Evolutionary conservation across 2,797 vertebrate genomes (phyloP).

Genomic region (Alosa sapidissima): DNA sequence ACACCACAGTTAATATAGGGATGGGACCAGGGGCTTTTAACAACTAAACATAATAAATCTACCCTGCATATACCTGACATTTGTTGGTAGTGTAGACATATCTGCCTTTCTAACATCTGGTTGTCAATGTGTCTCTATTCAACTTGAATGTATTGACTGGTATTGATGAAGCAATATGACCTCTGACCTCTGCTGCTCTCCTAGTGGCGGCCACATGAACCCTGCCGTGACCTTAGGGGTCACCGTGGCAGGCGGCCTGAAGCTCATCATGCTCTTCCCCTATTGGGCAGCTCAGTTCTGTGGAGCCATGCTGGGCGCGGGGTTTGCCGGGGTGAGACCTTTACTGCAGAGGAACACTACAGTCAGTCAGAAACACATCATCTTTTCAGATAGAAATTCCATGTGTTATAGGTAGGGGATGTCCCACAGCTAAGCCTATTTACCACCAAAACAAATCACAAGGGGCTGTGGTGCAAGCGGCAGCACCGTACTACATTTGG

Average conservation of each 20-base stretch:
- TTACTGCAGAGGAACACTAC: background rate
- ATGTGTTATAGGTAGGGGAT: too few relatives aligned
- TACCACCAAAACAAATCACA: too few relatives aligned
- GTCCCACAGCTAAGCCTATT: too few relatives aligned
- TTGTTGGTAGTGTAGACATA: background rate
- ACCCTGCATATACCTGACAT: background rate
- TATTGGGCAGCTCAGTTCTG: constrained; percentile 73
- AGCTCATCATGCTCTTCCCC: constrained; percentile 63
- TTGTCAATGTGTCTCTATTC: background rate
- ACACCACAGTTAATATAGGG: background rate
- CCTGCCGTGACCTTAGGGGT: constrained; percentile 65
- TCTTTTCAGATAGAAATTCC: too few relatives aligned
- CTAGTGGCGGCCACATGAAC: constrained; percentile 67
- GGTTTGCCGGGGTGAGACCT: constrained; percentile 67
- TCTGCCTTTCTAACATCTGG: background rate
- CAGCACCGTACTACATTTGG: too few relatives aligned
- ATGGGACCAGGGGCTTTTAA: background rate
- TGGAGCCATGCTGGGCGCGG: constrained; percentile 65
- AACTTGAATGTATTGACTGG: background rate
- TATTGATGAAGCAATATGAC: background rate
- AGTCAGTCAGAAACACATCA: too few relatives aligned
- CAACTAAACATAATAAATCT: background rate
- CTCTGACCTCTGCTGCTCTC: background rate
- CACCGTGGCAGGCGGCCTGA: constrained; percentile 64
- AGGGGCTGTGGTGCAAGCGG: too few relatives aligned